These are phyloP conservation scores for Pelobates fuscus DNA, from an alignment of 2,113 vertebrate genomes.

Conservation along the genomic window DNA sequence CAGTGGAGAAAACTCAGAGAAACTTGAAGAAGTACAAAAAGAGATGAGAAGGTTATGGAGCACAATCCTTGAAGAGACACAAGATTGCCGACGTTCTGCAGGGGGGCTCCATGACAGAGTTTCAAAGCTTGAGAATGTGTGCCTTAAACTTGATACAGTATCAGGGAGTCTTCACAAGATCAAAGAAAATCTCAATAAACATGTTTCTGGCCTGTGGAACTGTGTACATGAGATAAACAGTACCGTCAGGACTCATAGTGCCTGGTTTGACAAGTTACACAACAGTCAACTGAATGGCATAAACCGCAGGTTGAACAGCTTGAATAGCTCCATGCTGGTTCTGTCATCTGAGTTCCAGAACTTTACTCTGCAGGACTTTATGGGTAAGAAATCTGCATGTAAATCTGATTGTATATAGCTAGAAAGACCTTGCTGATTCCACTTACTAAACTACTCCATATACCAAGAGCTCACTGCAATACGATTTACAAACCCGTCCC, in stretches of 20 bases:
- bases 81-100: conserved; percentile 64
- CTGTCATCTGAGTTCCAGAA: conserved; percentile 69
- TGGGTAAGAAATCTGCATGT: conserved; percentile 65
- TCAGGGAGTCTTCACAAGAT: conserved; percentile 75
- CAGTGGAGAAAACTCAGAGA: conserved; percentile 66
- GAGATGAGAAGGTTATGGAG: conserved; percentile 66
- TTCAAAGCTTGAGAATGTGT: conserved; percentile 80
- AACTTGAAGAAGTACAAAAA: conserved; percentile 64
- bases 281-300: conserved; percentile 70
- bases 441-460: no score
- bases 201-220: conserved; percentile 83
- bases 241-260: conserved; percentile 69
- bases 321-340: conserved; percentile 79
- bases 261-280: conserved; percentile 74
- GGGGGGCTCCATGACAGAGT: conserved; percentile 74
- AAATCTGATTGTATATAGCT: neutral
- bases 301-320: conserved; percentile 63
- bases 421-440: no score
- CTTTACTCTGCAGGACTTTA: conserved; percentile 69
- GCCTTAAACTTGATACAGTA: conserved; percentile 74
- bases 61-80: conserved; percentile 65
- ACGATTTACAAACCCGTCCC: no score
- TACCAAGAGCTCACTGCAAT: no score
- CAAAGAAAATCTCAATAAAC: conserved; percentile 79
- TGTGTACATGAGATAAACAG: conserved; percentile 78